Percentiles rank a stretch among this genome's conserved stretches.
Conservation (phyloP, 2,797 vertebrate genomes). For the Tenualosa thibaudeaui region DNA sequence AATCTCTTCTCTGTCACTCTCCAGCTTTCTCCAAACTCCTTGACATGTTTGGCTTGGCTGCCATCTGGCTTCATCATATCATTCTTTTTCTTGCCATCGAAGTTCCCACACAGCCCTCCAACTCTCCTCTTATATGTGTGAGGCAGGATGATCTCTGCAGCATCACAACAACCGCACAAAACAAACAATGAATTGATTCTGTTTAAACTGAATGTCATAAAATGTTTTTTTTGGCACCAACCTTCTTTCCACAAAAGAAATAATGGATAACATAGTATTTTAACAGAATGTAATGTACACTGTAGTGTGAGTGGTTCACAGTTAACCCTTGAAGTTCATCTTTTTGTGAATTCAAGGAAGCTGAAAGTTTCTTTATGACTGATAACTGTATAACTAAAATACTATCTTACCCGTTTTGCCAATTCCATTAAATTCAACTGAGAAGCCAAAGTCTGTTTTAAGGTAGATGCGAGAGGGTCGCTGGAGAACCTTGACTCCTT, state of each 20-base stretch:
- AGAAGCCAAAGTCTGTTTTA: constrained; percentile 83
- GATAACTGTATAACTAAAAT: neutral
- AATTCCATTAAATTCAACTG: constrained; percentile 72
- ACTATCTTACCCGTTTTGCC: constrained; percentile 72
- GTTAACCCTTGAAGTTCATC: neutral
- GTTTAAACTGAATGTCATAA: constrained; percentile 9
- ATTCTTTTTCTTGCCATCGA: constrained; percentile 69
- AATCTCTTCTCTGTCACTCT: constrained; percentile 60
- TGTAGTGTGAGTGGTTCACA: neutral
- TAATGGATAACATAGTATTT: too few relatives aligned
- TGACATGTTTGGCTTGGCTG: constrained; percentile 56
- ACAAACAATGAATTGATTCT: neutral
- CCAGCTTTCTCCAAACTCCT: constrained; percentile 82
- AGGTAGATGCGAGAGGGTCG: constrained; percentile 70
- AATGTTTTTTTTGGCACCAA: neutral
- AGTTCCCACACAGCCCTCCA: constrained; percentile 82
- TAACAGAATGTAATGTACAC: too few relatives aligned
- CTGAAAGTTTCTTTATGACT: neutral
- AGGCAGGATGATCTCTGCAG: constrained; percentile 77
- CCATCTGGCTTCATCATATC: constrained; percentile 77
- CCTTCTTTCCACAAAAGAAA: too few relatives aligned
- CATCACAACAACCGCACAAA: neutral
- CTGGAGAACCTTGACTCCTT: constrained; percentile 73
- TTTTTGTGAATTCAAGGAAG: neutral
- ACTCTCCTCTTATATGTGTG: constrained; percentile 70